Conservation (phyloP, 2,797 vertebrate species). For the Chiloscyllium punctatum region DNA sequence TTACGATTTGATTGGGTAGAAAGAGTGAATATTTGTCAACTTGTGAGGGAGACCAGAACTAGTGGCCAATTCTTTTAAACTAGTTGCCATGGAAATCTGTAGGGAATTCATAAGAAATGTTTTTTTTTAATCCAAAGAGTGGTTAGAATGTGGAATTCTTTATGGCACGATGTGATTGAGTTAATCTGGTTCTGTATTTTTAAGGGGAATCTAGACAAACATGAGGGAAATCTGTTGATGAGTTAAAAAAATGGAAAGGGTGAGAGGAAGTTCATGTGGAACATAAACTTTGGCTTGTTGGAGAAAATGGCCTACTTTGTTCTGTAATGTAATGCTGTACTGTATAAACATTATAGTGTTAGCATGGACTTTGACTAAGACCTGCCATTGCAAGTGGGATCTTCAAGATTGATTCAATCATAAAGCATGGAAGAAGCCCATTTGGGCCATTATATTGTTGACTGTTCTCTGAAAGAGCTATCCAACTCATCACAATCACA, state of each 20-base stretch:
- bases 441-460: neutral
- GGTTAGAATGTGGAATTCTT: neutral
- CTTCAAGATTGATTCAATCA: neutral
- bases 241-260: neutral
- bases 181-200: neutral
- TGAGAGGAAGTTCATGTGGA: neutral
- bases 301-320: neutral
- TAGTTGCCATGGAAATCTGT: neutral
- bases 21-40: neutral
- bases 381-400: neutral
- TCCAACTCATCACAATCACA: neutral
- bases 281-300: neutral
- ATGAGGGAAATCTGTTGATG: neutral
- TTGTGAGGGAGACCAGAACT: neutral
- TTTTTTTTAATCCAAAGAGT: neutral
- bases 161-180: neutral
- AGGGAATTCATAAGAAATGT: neutral
- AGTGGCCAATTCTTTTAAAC: neutral
- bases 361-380: neutral
- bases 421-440: neutral
- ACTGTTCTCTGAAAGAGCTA: neutral
- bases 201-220: neutral
- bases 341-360: neutral
- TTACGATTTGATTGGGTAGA: neutral
- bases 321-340: neutral